Evolutionary conservation across 2,888 invertebrate genomes (phyloP).

Genomic region (Spisula subtruncata): DNA sequence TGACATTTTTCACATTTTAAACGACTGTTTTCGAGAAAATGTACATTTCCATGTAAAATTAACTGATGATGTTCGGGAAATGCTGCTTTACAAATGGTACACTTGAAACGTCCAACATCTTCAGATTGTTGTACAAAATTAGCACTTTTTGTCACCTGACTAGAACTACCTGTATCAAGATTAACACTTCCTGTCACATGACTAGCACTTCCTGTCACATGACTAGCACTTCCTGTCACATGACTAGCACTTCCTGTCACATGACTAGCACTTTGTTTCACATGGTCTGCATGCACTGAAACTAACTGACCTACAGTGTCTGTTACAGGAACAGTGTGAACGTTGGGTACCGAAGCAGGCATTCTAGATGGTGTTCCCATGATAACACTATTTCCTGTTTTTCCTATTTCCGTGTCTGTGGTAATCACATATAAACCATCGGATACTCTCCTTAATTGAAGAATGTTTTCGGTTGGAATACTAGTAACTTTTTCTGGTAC

Average conservation of each 20-base stretch:
- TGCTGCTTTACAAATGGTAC: constrained; percentile 67
- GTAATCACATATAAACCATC: constrained; percentile 41
- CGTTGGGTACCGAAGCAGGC: background rate
- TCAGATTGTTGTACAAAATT: background rate
- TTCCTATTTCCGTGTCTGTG: constrained; percentile 10
- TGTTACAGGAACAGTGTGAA: background rate
- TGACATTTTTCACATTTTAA: constrained; percentile 95
- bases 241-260: constrained; percentile 8
- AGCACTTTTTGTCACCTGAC: constrained; percentile 43
- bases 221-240: background rate
- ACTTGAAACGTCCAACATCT: constrained; percentile 46
- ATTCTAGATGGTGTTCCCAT: constrained; percentile 1
- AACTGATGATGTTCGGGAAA: constrained; percentile 94
- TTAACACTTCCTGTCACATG: constrained; percentile 28
- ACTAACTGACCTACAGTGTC: background rate
- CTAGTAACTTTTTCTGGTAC: background rate
- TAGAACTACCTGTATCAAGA: background rate
- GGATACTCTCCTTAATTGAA: constrained; percentile 40
- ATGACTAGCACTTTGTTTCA: constrained; percentile 20
- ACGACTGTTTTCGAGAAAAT: constrained; percentile 95
- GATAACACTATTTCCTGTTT: background rate
- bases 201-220: constrained; percentile 45
- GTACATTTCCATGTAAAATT: constrained; percentile 97
- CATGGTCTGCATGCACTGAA: constrained; percentile 5
- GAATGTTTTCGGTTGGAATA: constrained; percentile 36